A percentile compares a stretch with the other conserved stretches of the same genome.
These are phyloP conservation scores for Hirudo medicinalis DNA, from an alignment of 1,140 invertebrate genomes.

Conservation along the genomic window DNA sequence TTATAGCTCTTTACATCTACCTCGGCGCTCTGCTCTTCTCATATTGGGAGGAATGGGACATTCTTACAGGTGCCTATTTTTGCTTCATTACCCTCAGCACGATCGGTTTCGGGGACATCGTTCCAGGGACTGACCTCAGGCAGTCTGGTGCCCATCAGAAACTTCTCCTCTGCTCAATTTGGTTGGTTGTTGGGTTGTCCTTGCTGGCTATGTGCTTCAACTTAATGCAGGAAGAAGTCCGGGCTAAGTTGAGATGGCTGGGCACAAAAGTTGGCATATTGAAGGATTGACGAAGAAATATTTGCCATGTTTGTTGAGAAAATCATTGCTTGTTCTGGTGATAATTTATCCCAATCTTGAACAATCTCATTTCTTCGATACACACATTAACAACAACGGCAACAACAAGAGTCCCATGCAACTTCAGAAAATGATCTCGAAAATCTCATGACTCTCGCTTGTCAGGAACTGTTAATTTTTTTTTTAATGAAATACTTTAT, in stretches of 20 bases:
- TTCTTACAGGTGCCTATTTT: slow-evolving; percentile 82
- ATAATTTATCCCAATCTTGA: background rate
- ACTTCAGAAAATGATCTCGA: background rate
- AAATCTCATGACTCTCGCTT: background rate
- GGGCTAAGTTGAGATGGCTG: slow-evolving; percentile 55
- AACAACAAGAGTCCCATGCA: background rate
- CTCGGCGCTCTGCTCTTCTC: slow-evolving; percentile 28
- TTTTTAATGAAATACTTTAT: too few relatives aligned
- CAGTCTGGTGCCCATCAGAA: slow-evolving; percentile 31
- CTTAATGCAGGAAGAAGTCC: slow-evolving; percentile 71
- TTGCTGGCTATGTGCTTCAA: slow-evolving; percentile 78
- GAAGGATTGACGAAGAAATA: slow-evolving; percentile 10
- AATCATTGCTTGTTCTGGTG: too few relatives aligned
- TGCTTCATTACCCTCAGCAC: slow-evolving; percentile 65
- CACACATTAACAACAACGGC: background rate
- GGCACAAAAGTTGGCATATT: slow-evolving; percentile 28
- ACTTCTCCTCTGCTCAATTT: slow-evolving; percentile 67
- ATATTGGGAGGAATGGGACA: slow-evolving; percentile 48
- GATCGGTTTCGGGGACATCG: slow-evolving; percentile 87
- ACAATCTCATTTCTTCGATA: background rate
- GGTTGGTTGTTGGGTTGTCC: slow-evolving; percentile 67
- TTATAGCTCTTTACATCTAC: slow-evolving; percentile 23
- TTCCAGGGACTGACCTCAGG: slow-evolving; percentile 35
- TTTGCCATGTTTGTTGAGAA: background rate
- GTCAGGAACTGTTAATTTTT: too few relatives aligned